These are phyloP conservation scores for Tribolium freemani DNA, from an alignment of 2,888 invertebrate genomes.

Conservation along the genomic window DNA sequence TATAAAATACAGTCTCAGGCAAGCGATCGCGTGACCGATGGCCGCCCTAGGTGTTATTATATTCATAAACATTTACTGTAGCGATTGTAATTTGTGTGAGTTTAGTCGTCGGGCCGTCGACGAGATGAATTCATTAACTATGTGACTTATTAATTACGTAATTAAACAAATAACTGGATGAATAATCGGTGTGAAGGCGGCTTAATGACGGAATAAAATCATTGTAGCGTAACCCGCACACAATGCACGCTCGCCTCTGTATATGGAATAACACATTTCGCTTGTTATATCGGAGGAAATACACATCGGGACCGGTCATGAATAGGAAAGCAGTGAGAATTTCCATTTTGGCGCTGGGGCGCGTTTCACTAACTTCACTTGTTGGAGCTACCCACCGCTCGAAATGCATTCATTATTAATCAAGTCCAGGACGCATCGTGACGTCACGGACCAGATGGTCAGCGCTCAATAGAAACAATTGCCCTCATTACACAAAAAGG, in stretches of 20 bases:
- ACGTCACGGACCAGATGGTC: constrained; percentile 38
- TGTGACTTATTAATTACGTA: constrained; percentile 23
- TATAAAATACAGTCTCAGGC: constrained; percentile 15
- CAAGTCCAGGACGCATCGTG: constrained; percentile 39
- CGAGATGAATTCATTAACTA: constrained; percentile 22
- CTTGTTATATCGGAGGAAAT: constrained; percentile 41
- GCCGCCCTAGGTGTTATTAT: constrained; percentile 32
- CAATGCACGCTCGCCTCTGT: constrained; percentile 8
- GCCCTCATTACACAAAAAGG: not conserved
- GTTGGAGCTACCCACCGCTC: constrained; percentile 35
- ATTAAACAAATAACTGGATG: constrained; percentile 23
- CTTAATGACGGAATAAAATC: constrained; percentile 36
- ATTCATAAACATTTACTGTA: constrained; percentile 35
- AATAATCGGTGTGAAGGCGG: constrained; percentile 26
- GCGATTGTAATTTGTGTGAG: constrained; percentile 1
- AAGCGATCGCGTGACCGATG: constrained; percentile 44
- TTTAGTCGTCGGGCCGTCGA: constrained; percentile 8
- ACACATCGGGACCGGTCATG: constrained; percentile 41
- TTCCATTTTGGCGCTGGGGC: constrained; percentile 40
- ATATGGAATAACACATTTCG: constrained; percentile 37
- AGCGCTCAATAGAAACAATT: not conserved
- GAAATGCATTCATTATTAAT: constrained; percentile 50
- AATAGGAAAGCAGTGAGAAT: constrained; percentile 43
- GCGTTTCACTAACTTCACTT: constrained; percentile 41
- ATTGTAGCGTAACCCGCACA: constrained; percentile 22